phyloP scores from a whole-genome alignment of 2,888 invertebrate species.

The Caradrina kadenii region DNA sequence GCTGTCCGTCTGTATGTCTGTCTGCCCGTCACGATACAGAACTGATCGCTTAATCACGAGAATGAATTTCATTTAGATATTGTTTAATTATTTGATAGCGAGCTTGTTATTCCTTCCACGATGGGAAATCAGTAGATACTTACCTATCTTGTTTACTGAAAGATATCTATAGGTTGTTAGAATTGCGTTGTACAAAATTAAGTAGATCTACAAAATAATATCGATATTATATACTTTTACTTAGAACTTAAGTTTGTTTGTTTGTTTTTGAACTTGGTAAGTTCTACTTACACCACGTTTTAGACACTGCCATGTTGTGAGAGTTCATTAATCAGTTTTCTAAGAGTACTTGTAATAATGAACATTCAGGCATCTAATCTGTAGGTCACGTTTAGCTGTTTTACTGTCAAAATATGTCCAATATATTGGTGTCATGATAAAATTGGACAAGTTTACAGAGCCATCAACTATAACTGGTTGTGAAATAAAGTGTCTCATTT shows the following conservation, averaged over 20 bases:
- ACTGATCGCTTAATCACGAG: constrained; percentile 82
- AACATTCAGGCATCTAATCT: constrained; percentile 51
- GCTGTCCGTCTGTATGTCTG: constrained; percentile 71
- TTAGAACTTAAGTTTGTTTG: no score
- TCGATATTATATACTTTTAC: constrained; percentile 13
- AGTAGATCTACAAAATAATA: constrained; percentile 14
- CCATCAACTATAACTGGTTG: constrained; percentile 76
- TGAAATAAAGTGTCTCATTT: constrained; percentile 67
- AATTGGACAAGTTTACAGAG: constrained; percentile 73
- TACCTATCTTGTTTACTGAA: constrained; percentile 6
- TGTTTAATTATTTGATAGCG: constrained; percentile 52
- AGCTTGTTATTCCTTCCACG: constrained; percentile 16
- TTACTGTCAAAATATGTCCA: constrained; percentile 69
- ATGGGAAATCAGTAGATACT: constrained; percentile 9
- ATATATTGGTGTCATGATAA: constrained; percentile 72
- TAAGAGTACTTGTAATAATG: constrained; percentile 3
- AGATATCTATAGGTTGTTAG: not conserved
- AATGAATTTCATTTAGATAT: constrained; percentile 58
- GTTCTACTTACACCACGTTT: constrained; percentile 35
- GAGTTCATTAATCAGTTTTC: constrained; percentile 29
- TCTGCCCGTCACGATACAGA: constrained; percentile 72
- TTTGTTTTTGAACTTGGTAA: no score
- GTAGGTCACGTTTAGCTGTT: constrained; percentile 49
- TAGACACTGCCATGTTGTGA: constrained; percentile 4
- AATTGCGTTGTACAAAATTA: constrained; percentile 13